Base-by-base conservation (phyloP, 2,888 invertebrate genomes). In the Nebria brevicollis region DNA sequence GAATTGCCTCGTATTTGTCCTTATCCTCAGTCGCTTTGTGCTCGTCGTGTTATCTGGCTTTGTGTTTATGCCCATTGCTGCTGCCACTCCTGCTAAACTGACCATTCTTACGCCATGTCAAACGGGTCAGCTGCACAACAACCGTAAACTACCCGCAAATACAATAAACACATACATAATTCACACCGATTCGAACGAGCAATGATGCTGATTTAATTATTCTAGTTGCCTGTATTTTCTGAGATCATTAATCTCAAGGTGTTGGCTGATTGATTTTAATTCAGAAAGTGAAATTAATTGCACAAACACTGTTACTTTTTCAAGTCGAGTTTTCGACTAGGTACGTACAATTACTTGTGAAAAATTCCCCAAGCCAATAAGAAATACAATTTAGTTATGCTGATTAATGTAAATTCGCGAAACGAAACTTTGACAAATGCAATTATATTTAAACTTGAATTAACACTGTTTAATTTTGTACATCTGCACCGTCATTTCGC, bases 1-100 rank as follows among this genome's bases (percentile, higher is more conserved):
- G 75, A 80, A 80, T 75, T 80, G 80, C 75, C 65, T 10, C 72
- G 80, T 80, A 80, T 80, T 80, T 80, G 75, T 75, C 70, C 80
- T 75, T 80, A 80, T 80, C 72, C 75, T 34, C 34, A 75, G 42
- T 54, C 70, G 80, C 75, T 80, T 80, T 80, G 80, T 80, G 54
- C 43, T 70, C 75, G 64, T 41, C n/a, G 75, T 68, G 80, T 80
- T 80, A 80, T 80, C 80, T 75, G 72, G 80, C 75, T 80, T 80
- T 80, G 80, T 80, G 70, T 80, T 80, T 80, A 79, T 75, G 75
- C 66, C 64, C 80, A 72, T 54, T 54, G 54, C 54, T 13, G 54
- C 54, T 54, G 54, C 54, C 13, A 13, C 34, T 34, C 54, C 54
- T 11, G 54, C 54, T 11, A 2, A 11, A 13, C 11, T 80, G 75